These are phyloP conservation scores for Drosophila micromelanica DNA, from an alignment of 1,140 invertebrate genomes.

Conservation along the genomic window DNA sequence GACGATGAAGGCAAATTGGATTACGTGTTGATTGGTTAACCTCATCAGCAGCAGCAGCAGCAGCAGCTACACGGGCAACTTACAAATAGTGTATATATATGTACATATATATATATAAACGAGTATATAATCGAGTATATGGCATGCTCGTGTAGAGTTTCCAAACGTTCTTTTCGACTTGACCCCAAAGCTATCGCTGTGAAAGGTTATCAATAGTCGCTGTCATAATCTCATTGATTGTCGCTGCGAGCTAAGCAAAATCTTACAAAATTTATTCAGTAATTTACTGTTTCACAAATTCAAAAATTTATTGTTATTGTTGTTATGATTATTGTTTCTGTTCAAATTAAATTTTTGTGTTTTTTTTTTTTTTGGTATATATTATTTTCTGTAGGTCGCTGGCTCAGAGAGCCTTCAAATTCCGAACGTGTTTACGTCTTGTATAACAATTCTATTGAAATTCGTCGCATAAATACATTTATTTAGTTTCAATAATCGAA, in stretches of 20 bases:
- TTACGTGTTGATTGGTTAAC: slow-evolving; percentile 71
- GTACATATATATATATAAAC: neutral
- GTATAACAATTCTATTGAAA: neutral
- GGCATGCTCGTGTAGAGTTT: neutral
- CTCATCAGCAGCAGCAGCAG: slow-evolving; percentile 19
- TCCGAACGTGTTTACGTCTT: neutral
- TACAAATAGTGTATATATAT: neutral
- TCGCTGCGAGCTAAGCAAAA: slow-evolving; percentile 15
- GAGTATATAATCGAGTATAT: no score
- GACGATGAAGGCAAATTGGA: slow-evolving; percentile 60
- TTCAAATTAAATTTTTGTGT: no score
- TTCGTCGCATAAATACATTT: neutral
- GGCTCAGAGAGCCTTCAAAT: neutral
- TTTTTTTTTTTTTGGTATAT: no score
- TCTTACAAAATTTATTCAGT: neutral
- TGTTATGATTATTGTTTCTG: no score
- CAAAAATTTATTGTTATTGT: no score
- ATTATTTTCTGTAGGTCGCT: neutral
- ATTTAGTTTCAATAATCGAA: neutral
- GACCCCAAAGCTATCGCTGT: slow-evolving; percentile 12
- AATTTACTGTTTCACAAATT: slow-evolving; percentile 4
- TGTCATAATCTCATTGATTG: slow-evolving; percentile 25
- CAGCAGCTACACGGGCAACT: no score
- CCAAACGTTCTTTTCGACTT: slow-evolving; percentile 5
- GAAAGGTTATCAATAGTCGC: slow-evolving; percentile 42